phyloP scores from a whole-genome alignment of 2,113 vertebrate genomes.

The Rana temporaria region DNA sequence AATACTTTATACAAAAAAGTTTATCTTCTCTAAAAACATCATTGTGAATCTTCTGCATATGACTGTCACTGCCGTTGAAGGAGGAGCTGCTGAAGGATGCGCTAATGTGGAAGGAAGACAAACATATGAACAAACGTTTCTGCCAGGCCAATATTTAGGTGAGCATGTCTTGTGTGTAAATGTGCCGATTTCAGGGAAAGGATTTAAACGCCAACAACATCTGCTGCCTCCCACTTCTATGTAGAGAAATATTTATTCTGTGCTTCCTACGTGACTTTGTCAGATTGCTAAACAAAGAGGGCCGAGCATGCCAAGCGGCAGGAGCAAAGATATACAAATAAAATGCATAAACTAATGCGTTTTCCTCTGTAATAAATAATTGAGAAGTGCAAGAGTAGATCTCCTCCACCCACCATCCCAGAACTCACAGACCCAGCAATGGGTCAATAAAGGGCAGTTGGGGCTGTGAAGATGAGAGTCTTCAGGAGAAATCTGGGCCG shows the following conservation, averaged over 20 bases:
- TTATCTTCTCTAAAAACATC: too few species aligned
- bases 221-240: constrained; percentile 1
- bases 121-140: neutral
- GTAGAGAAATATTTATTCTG: neutral
- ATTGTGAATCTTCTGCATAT: too few species aligned
- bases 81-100: too few species aligned
- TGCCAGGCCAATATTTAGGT: neutral
- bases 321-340: neutral
- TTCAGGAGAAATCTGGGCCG: constrained; percentile 48
- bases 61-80: too few species aligned
- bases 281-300: constrained; percentile 3
- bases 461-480: neutral
- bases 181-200: neutral
- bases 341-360: neutral
- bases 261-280: neutral
- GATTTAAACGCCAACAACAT: neutral
- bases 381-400: too few species aligned
- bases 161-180: neutral
- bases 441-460: neutral
- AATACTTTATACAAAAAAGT: too few species aligned
- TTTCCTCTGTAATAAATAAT: neutral
- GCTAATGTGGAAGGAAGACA: too few species aligned
- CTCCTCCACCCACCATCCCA: too few species aligned
- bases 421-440: neutral
- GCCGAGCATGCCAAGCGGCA: neutral